Conservation (phyloP, 2,113 vertebrate species). For the Apodemus sylvaticus region DNA sequence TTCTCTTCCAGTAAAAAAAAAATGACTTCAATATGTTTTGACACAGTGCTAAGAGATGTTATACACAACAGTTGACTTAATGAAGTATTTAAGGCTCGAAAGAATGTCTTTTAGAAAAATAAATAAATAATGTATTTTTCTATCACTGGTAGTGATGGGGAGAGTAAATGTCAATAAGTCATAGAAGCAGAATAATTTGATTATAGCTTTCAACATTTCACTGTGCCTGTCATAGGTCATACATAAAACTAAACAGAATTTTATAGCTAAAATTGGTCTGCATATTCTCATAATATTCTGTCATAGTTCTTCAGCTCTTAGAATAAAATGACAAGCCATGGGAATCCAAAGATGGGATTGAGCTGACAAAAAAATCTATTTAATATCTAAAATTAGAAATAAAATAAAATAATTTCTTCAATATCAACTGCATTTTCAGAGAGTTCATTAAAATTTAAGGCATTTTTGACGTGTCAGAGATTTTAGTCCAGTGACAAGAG, state of each 20-base stretch:
- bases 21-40: slow-evolving; percentile 74
- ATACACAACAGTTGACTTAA: slow-evolving; percentile 68
- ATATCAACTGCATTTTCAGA: slow-evolving; percentile 72
- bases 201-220: slow-evolving; percentile 64
- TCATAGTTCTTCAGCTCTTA: slow-evolving; percentile 4
- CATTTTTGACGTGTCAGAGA: slow-evolving; percentile 77
- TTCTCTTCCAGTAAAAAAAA: slow-evolving; percentile 67
- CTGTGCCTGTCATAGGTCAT: slow-evolving; percentile 66
- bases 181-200: slow-evolving; percentile 48
- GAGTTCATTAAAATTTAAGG: slow-evolving; percentile 82
- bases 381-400: slow-evolving; percentile 77
- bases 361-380: slow-evolving; percentile 70
- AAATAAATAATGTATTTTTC: slow-evolving; percentile 43
- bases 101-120: slow-evolving; percentile 63
- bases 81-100: slow-evolving; percentile 76
- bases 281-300: slow-evolving; percentile 51
- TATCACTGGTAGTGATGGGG: slow-evolving; percentile 12
- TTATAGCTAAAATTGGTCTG: slow-evolving; percentile 13
- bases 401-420: slow-evolving; percentile 72
- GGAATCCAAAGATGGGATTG: slow-evolving; percentile 69
- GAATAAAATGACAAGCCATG: slow-evolving; percentile 69
- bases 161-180: slow-evolving; percentile 62
- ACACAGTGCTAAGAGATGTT: slow-evolving; percentile 72
- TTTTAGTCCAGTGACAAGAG: slow-evolving; percentile 56
- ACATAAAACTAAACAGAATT: slow-evolving; percentile 62